Evolutionary conservation across 2,797 vertebrate species (phyloP).

Genomic region (Oreortyx pictus): DNA sequence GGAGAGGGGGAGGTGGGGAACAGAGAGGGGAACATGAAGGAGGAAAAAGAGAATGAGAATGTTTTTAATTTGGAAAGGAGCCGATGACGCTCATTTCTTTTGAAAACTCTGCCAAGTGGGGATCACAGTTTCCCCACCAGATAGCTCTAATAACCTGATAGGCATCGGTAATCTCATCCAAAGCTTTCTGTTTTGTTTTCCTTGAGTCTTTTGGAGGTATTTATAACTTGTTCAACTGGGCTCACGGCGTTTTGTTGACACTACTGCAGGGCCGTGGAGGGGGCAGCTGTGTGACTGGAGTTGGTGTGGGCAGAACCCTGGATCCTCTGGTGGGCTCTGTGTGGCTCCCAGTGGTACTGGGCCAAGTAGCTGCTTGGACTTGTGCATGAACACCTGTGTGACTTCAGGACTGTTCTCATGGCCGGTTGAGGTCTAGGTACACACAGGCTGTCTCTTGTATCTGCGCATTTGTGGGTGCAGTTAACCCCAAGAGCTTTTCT

Average conservation of each 20-base stretch:
- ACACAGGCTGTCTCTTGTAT: background rate
- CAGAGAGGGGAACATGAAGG: background rate
- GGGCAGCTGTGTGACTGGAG: background rate
- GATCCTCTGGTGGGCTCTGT: background rate
- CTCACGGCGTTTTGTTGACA: background rate
- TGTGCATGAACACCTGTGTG: background rate
- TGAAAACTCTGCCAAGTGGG: background rate
- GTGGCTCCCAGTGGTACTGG: background rate
- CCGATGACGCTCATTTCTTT: background rate
- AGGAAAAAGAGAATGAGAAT: constrained; percentile 17
- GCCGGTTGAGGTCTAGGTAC: background rate
- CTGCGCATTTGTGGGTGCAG: accelerated
- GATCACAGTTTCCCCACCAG: background rate
- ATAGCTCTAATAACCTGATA: background rate
- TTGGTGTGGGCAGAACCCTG: accelerated
- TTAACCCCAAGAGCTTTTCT: background rate
- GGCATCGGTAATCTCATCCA: background rate
- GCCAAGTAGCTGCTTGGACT: background rate
- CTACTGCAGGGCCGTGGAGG: background rate
- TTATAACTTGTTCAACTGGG: background rate
- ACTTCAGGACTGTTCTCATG: background rate
- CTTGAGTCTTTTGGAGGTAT: background rate
- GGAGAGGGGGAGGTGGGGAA: constrained; percentile 19
- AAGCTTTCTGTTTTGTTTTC: background rate
- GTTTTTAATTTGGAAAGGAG: constrained; percentile 44